Conservation (phyloP, 1,140 invertebrate species). For the Orchestia grillus region DNA sequence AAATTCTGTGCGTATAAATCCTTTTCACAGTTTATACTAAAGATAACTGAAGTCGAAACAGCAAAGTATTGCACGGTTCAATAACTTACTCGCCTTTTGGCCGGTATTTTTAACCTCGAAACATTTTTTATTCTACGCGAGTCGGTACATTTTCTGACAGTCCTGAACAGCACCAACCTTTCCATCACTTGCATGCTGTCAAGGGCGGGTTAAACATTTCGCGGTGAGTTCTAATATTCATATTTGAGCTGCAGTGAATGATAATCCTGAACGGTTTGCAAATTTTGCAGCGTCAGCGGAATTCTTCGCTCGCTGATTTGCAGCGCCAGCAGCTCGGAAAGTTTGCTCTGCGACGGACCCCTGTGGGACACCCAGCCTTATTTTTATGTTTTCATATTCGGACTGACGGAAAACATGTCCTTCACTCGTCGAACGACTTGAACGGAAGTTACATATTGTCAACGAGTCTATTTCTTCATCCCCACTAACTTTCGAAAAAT, state of each 20-base stretch:
- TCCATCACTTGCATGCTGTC: not conserved
- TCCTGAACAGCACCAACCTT: not conserved
- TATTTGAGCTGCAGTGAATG: conserved; percentile 1
- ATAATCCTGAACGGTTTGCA: not conserved
- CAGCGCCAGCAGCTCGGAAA: not conserved
- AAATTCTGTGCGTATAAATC: too few species aligned
- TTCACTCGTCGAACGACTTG: not conserved
- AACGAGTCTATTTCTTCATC: not conserved
- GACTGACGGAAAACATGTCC: not conserved
- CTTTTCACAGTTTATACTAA: not conserved
- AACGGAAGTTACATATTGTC: not conserved
- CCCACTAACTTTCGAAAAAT: not conserved
- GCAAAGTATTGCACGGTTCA: not conserved
- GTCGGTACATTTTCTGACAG: not conserved
- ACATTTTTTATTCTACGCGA: not conserved
- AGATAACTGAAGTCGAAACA: not conserved
- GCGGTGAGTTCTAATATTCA: not conserved
- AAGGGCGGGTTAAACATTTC: not conserved
- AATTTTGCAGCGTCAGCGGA: conserved; percentile 17
- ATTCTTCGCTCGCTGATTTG: conserved; percentile 9
- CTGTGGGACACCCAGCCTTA: not conserved
- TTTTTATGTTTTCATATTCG: not conserved
- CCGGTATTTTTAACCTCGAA: not conserved
- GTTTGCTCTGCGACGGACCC: not conserved
- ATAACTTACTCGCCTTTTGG: not conserved